These are phyloP conservation scores for Gallinago media DNA, from an alignment of 2,113 vertebrate genomes.

Conservation along the genomic window DNA sequence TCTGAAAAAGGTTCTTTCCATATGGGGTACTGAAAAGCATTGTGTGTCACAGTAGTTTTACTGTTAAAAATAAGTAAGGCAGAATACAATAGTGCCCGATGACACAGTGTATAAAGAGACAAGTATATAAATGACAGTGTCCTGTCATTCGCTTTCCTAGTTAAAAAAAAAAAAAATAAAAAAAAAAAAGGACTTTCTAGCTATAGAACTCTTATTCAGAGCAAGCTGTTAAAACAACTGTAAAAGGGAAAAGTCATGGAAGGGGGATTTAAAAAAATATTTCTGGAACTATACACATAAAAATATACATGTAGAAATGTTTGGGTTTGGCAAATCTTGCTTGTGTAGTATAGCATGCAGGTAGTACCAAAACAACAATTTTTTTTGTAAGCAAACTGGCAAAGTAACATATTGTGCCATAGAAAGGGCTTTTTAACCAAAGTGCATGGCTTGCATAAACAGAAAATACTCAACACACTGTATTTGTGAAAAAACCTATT, in stretches of 20 bases:
- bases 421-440: background rate
- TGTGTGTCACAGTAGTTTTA: background rate
- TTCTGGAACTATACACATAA: background rate
- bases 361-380: background rate
- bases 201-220: background rate
- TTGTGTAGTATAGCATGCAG: background rate
- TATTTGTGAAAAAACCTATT: background rate
- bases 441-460: background rate
- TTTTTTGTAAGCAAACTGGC: background rate
- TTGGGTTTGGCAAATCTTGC: background rate
- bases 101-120: background rate
- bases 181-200: background rate
- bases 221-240: background rate
- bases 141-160: background rate
- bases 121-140: background rate
- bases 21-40: background rate
- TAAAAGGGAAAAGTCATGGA: background rate
- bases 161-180: background rate
- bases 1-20: background rate
- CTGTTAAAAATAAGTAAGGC: background rate
- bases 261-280: background rate
- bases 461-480: background rate
- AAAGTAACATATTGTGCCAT: background rate
- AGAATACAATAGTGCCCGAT: background rate
- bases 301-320: background rate